phyloP scores from a whole-genome alignment of 2,888 invertebrate genomes.

The Caenorhabditis panamensis region DNA sequence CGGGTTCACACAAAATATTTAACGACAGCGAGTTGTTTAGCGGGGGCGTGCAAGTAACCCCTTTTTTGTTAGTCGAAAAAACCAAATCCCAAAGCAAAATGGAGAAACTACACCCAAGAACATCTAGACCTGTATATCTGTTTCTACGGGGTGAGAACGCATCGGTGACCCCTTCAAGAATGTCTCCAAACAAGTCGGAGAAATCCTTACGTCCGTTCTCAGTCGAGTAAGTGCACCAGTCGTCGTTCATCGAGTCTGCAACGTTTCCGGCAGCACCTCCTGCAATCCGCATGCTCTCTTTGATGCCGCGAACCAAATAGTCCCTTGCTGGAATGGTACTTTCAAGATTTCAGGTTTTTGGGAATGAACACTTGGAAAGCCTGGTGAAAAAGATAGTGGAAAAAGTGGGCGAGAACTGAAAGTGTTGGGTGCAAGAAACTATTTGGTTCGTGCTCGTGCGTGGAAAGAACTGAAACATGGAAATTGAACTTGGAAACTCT shows the following conservation, averaged over 20 bases:
- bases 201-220: slow-evolving; percentile 64
- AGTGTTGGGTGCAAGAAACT: slow-evolving; percentile 50
- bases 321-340: slow-evolving; percentile 57
- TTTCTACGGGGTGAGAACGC: slow-evolving; percentile 48
- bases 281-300: slow-evolving; percentile 64
- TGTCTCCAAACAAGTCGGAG: slow-evolving; percentile 45
- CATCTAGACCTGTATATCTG: slow-evolving; percentile 48
- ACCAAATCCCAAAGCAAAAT: slow-evolving; percentile 1
- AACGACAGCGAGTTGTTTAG: neutral
- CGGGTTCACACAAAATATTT: slow-evolving; percentile 3
- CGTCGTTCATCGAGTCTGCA: slow-evolving; percentile 36
- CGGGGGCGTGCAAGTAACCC: neutral
- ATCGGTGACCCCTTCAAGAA: slow-evolving; percentile 53
- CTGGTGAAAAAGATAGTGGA: slow-evolving; percentile 28
- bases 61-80: neutral
- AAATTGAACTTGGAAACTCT: slow-evolving; percentile 12
- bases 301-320: slow-evolving; percentile 65
- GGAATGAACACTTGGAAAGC: too few relatives aligned
- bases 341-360: slow-evolving; percentile 13
- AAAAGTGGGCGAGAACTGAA: slow-evolving; percentile 32
- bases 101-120: slow-evolving; percentile 12
- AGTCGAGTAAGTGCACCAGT: slow-evolving; percentile 55
- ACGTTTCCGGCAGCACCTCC: slow-evolving; percentile 62
- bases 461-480: slow-evolving; percentile 13
- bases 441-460: slow-evolving; percentile 48